Conservation (phyloP, 2,797 vertebrate genomes). For the Propithecus perrieri region DNA sequence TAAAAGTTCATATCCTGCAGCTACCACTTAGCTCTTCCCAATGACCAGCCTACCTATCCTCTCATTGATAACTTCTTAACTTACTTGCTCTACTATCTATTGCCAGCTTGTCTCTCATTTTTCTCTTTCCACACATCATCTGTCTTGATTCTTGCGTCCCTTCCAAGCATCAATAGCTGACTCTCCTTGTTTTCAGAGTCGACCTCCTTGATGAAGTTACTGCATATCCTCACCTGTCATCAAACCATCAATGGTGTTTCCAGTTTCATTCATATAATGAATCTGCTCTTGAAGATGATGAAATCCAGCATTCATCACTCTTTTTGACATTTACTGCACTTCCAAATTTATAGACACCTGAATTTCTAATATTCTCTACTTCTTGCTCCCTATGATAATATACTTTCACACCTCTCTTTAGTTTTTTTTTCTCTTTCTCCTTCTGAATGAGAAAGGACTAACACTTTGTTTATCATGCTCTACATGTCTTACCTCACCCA, state of each 20-base stretch:
- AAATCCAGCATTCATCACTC: neutral
- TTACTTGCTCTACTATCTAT: neutral
- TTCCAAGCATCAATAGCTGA: neutral
- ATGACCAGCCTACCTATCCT: neutral
- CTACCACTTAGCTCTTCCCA: neutral
- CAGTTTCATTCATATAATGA: neutral
- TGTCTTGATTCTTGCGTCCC: neutral
- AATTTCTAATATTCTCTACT: neutral
- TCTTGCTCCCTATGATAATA: neutral
- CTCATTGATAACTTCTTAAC: neutral
- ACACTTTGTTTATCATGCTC: neutral
- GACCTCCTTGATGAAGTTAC: neutral
- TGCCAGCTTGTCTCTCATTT: neutral
- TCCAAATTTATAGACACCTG: slow-evolving; percentile 10
- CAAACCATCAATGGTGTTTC: neutral
- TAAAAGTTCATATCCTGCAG: neutral
- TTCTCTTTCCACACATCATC: neutral
- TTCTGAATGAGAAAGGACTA: neutral
- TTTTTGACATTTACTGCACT: neutral
- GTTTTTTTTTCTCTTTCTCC: neutral
- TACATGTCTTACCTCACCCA: neutral
- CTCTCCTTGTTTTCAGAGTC: neutral
- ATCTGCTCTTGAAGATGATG: neutral
- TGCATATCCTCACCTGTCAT: neutral
- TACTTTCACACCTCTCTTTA: neutral